phyloP scores from a whole-genome alignment of 2,888 invertebrate genomes.

The Drosophila gaucha region DNA sequence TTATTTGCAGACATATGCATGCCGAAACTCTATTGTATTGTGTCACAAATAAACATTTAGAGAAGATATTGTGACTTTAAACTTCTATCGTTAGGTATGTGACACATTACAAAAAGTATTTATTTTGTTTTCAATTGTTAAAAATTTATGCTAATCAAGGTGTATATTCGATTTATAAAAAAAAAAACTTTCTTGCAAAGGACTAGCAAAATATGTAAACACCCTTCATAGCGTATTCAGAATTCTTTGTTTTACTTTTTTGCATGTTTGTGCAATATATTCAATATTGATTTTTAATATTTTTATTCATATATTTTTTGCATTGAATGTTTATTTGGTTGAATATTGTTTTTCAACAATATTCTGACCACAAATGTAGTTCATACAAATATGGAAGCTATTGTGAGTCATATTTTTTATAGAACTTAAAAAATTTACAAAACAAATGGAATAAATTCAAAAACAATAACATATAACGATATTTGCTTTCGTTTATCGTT shows the following conservation, averaged over 20 bases:
- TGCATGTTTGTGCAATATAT: not conserved
- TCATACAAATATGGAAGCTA: not conserved
- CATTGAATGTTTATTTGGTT: slow-evolving; percentile 13
- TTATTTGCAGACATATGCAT: not conserved
- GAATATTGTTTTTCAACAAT: not conserved
- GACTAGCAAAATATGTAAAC: too few relatives aligned
- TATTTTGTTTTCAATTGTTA: too few relatives aligned
- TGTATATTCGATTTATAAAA: too few relatives aligned
- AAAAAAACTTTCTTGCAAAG: too few relatives aligned
- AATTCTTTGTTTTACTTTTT: not conserved
- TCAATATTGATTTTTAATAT: slow-evolving; percentile 8
- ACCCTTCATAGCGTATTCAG: slow-evolving; percentile 1
- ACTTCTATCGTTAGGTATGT: too few relatives aligned
- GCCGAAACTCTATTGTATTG: slow-evolving; percentile 1
- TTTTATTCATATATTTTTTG: not conserved
- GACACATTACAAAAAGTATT: too few relatives aligned
- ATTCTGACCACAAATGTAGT: not conserved
- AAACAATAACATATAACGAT: too few relatives aligned
- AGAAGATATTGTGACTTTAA: too few relatives aligned
- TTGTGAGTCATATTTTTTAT: not conserved
- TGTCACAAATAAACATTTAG: too few relatives aligned
- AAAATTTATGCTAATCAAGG: too few relatives aligned
- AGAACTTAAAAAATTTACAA: not conserved
- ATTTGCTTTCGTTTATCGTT: slow-evolving; percentile 1
- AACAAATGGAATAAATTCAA: not conserved